A percentile compares a stretch with the other conserved stretches of the same genome.
Evolutionary conservation across 1,140 invertebrate species (phyloP).

Genomic region (Muscidifurax raptorellus): DNA sequence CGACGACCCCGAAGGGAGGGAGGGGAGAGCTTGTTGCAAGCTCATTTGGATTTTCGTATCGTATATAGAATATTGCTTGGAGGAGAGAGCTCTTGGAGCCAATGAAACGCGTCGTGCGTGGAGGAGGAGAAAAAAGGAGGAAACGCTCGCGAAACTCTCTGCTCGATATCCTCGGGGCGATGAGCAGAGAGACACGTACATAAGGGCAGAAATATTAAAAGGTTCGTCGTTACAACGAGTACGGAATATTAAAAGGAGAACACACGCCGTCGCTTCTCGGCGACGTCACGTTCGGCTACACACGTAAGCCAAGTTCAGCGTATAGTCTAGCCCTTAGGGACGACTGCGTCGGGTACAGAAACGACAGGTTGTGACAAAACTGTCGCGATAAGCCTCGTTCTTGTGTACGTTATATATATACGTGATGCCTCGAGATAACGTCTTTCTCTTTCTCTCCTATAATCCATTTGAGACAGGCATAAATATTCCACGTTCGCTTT

Average conservation of each 20-base stretch:
- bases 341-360: not conserved
- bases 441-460: not conserved
- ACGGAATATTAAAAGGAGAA: not conserved
- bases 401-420: not conserved
- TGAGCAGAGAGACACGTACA: too few species aligned
- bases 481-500: not conserved
- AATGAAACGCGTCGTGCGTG: too few species aligned
- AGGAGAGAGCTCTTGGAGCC: not conserved
- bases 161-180: too few species aligned
- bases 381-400: not conserved
- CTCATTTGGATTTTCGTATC: not conserved
- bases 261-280: not conserved
- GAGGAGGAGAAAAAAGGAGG: not conserved
- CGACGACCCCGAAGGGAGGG: not conserved
- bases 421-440: slow-evolving; percentile 2
- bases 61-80: not conserved
- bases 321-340: not conserved
- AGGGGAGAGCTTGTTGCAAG: not conserved
- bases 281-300: not conserved
- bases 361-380: slow-evolving; percentile 23
- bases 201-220: not conserved
- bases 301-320: not conserved
- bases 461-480: not conserved
- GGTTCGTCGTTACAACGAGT: not conserved
- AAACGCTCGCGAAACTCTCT: not conserved